phyloP scores from a whole-genome alignment of 2,113 vertebrate genomes.

The Tachysurus vachellii region DNA sequence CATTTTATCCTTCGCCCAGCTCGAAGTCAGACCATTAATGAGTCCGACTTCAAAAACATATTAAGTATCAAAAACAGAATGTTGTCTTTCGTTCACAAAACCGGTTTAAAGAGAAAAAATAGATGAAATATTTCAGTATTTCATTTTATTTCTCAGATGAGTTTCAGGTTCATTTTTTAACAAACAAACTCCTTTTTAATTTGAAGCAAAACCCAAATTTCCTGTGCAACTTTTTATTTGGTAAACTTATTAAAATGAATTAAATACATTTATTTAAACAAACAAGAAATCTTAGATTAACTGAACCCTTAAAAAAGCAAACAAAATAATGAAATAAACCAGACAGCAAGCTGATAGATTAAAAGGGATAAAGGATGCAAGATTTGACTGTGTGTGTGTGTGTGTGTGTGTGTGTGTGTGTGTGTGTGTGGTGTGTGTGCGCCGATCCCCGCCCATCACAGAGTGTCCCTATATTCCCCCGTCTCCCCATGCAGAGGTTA shows the following conservation, averaged over 20 bases:
- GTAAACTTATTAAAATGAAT: not conserved
- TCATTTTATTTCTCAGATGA: not conserved
- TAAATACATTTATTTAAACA: not conserved
- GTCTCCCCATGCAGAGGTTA: conserved; percentile 62
- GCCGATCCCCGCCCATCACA: not conserved
- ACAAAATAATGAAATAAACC: not conserved
- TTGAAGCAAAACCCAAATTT: not conserved
- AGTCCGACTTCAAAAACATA: not conserved
- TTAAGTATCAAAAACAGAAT: not conserved
- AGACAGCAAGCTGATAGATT: not conserved
- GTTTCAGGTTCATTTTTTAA: not conserved
- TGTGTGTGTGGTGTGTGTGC: not conserved
- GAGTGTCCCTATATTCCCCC: not conserved
- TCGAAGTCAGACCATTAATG: too few relatives aligned
- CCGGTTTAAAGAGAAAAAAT: not conserved
- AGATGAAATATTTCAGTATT: not conserved
- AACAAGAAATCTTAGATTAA: not conserved
- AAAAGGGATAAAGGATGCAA: not conserved
- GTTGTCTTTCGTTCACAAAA: not conserved
- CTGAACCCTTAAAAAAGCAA: not conserved
- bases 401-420: not conserved
- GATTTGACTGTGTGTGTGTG: not conserved
- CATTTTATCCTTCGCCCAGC: too few relatives aligned
- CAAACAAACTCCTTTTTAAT: not conserved
- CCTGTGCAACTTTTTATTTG: not conserved